Percentiles rank a stretch among this genome's conserved stretches.
Evolutionary conservation across 2,113 vertebrate species (phyloP).

Genomic region (Xyliphius kryptos): DNA sequence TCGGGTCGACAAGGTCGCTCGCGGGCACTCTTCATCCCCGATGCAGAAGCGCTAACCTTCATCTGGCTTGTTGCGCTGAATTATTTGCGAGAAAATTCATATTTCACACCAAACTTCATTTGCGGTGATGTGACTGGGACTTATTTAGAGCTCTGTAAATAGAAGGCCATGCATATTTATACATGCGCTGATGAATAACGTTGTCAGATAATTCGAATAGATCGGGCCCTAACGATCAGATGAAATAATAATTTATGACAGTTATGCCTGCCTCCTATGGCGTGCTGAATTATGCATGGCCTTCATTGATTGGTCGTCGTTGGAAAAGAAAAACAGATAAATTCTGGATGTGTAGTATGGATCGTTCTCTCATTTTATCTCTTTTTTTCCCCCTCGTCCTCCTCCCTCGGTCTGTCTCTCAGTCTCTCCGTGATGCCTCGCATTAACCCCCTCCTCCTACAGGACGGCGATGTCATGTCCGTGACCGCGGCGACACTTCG

Average conservation of each 20-base stretch:
- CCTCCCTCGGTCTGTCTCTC: too few relatives aligned
- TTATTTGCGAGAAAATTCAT: constrained; percentile 49
- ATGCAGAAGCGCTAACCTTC: constrained; percentile 48
- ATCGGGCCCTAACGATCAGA: constrained; percentile 59
- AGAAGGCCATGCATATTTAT: constrained; percentile 56
- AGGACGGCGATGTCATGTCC: too few relatives aligned
- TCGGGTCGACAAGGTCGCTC: too few relatives aligned
- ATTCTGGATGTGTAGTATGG: constrained; percentile 6
- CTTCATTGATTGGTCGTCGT: constrained; percentile 49
- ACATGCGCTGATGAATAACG: constrained; percentile 54
- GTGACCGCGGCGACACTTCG: too few relatives aligned
- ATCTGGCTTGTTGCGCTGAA: constrained; percentile 52
- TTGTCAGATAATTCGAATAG: constrained; percentile 60
- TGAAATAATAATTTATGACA: constrained; percentile 62
- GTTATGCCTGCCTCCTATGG: constrained; percentile 51
- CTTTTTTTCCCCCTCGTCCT: neutral
- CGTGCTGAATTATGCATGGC: constrained; percentile 57
- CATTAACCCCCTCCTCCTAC: too few relatives aligned
- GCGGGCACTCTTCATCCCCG: neutral
- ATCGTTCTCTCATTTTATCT: neutral
- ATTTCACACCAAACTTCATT: constrained; percentile 38
- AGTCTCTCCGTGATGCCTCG: too few relatives aligned
- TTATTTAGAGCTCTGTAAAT: constrained; percentile 43
- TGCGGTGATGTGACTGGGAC: constrained; percentile 23
- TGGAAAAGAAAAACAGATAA: constrained; percentile 41